A percentile compares a stretch with the other conserved stretches of the same genome.
Conservation (phyloP, 2,888 invertebrate genomes). For the Blera fallax region DNA sequence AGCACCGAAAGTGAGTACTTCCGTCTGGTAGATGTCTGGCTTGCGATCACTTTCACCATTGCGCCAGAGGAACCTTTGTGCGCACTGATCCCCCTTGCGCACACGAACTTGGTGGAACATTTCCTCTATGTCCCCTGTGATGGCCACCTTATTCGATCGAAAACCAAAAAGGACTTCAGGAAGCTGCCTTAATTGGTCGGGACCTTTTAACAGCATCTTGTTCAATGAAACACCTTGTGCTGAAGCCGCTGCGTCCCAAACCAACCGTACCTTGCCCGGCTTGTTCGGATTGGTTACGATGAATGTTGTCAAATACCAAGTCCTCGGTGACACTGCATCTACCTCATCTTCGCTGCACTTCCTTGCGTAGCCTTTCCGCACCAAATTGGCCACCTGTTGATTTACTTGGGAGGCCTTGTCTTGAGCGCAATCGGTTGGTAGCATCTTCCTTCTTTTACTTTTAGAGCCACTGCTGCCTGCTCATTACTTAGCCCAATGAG, state of each 20-base stretch:
- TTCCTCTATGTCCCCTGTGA: background rate
- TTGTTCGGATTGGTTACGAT: slow-evolving; percentile 74
- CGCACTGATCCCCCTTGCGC: background rate
- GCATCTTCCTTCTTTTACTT: background rate
- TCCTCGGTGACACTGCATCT: slow-evolving; percentile 19
- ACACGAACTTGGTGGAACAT: background rate
- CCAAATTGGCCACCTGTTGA: slow-evolving; percentile 43
- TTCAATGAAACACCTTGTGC: slow-evolving; percentile 73
- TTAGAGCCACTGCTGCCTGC: background rate
- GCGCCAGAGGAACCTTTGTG: slow-evolving; percentile 74
- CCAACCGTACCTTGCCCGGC: slow-evolving; percentile 72
- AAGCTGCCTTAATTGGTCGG: slow-evolving; percentile 32
- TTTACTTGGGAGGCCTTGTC: slow-evolving; percentile 22
- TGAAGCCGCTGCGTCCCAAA: slow-evolving; percentile 75
- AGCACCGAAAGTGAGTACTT: background rate
- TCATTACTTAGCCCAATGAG: slow-evolving; percentile 5
- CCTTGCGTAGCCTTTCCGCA: slow-evolving; percentile 55
- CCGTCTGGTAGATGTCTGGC: slow-evolving; percentile 42
- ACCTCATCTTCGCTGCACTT: too few relatives aligned
- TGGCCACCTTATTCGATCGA: background rate
- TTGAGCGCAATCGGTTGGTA: background rate
- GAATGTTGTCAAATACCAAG: slow-evolving; percentile 74
- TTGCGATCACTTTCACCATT: background rate
- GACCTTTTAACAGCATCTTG: slow-evolving; percentile 74
- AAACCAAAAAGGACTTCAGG: background rate